Evolutionary conservation across 2,888 invertebrate genomes (phyloP).

Genomic region (Elmis aenea): DNA sequence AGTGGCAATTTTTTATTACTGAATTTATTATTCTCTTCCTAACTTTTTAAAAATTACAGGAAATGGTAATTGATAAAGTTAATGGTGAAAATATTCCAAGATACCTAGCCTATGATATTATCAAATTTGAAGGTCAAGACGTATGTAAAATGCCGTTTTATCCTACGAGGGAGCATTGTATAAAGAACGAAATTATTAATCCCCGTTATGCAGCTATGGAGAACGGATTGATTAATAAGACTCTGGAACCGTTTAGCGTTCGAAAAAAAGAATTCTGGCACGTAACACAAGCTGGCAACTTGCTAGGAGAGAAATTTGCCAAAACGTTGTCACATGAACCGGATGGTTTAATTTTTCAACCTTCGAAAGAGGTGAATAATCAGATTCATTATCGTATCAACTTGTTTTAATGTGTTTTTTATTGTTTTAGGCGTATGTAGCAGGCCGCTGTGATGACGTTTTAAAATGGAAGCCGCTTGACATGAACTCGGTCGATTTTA

Average conservation of each 20-base stretch:
- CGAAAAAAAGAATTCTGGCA: slow-evolving; percentile 91
- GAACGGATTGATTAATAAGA: slow-evolving; percentile 67
- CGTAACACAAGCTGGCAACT: slow-evolving; percentile 61
- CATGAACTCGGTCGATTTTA: slow-evolving; percentile 95
- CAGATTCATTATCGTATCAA: slow-evolving; percentile 1
- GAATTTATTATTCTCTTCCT: no score
- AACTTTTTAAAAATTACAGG: slow-evolving; percentile 60
- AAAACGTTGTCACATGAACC: slow-evolving; percentile 86
- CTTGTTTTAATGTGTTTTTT: slow-evolving; percentile 5
- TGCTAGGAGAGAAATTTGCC: slow-evolving; percentile 81
- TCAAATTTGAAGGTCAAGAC: slow-evolving; percentile 74
- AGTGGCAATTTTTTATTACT: no score
- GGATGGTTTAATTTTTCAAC: slow-evolving; percentile 97
- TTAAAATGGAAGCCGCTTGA: slow-evolving; percentile 97
- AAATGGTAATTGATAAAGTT: slow-evolving; percentile 93
- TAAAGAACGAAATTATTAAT: slow-evolving; percentile 67
- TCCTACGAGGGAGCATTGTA: slow-evolving; percentile 69
- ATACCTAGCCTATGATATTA: slow-evolving; percentile 91
- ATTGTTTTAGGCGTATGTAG: slow-evolving; percentile 65
- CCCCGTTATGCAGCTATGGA: slow-evolving; percentile 72
- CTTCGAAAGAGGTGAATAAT: slow-evolving; percentile 65
- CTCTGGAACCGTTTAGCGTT: slow-evolving; percentile 84
- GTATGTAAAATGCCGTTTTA: slow-evolving; percentile 73
- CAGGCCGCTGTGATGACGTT: slow-evolving; percentile 78
- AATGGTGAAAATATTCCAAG: slow-evolving; percentile 72